Evolutionary conservation across 2,888 invertebrate species (phyloP).

Genomic region (Pandemis cinnamomeana): DNA sequence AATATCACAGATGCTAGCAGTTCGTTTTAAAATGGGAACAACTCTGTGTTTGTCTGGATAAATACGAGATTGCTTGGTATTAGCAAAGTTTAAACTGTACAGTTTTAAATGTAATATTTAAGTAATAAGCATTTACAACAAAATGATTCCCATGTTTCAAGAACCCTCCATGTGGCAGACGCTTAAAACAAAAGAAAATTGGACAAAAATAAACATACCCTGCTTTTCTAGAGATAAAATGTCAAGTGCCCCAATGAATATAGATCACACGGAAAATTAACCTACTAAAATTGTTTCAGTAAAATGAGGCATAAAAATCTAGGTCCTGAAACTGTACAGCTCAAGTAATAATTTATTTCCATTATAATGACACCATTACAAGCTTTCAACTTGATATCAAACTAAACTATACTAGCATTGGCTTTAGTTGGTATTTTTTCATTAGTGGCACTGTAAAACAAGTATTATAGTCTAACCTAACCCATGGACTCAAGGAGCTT

Average conservation of each 20-base stretch:
- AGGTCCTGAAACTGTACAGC: constrained; percentile 27
- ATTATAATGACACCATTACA: not conserved
- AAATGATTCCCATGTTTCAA: not conserved
- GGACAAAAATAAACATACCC: constrained; percentile 10
- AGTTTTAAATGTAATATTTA: constrained; percentile 20
- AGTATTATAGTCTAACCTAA: no score
- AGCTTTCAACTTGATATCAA: not conserved
- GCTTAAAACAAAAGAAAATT: not conserved
- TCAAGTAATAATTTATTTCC: not conserved
- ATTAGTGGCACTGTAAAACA: no score
- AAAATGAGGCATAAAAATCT: not conserved
- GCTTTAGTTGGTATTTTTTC: no score
- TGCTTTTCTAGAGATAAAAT: not conserved
- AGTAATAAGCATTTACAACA: not conserved
- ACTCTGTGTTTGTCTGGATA: constrained; percentile 6
- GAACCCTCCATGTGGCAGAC: not conserved
- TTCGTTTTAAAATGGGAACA: constrained; percentile 50
- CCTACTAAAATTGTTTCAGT: not conserved
- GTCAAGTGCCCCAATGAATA: not conserved
- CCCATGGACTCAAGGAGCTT: no score
- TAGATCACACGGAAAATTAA: not conserved
- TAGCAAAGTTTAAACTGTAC: constrained; percentile 34
- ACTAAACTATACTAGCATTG: not conserved
- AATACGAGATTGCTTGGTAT: constrained; percentile 30
- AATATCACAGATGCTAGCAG: constrained; percentile 81